phyloP scores from a whole-genome alignment of 2,113 vertebrate genomes.

The Megatriorchis doriae region DNA sequence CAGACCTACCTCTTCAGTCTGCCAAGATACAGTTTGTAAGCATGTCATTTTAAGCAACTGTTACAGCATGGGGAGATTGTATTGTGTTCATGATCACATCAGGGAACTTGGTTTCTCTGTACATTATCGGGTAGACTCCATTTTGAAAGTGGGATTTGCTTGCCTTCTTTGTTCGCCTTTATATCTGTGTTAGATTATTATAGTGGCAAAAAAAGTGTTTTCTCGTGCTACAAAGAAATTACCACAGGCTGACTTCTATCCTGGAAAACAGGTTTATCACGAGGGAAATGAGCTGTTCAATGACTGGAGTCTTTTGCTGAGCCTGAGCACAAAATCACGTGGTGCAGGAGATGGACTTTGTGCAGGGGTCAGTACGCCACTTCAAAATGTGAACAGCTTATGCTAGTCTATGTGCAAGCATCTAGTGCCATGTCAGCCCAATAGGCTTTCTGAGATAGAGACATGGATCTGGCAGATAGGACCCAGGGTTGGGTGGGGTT shows the following conservation, averaged over 20 bases:
- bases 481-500: neutral
- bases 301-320: neutral
- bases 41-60: neutral
- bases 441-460: neutral
- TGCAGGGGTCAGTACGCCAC: neutral
- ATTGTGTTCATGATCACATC: neutral
- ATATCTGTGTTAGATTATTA: neutral
- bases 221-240: neutral
- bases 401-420: fast-evolving
- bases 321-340: neutral
- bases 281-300: neutral
- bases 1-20: neutral
- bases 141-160: neutral
- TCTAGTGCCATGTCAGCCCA: neutral
- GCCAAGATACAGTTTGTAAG: neutral
- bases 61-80: neutral
- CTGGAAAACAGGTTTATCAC: neutral
- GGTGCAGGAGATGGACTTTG: neutral
- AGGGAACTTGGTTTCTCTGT: neutral
- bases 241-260: neutral
- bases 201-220: neutral
- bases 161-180: neutral
- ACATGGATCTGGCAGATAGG: neutral
- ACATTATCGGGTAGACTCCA: neutral
- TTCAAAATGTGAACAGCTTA: neutral